Base-by-base conservation (phyloP, 1,140 invertebrate species). In the Bombus huntii region DNA sequence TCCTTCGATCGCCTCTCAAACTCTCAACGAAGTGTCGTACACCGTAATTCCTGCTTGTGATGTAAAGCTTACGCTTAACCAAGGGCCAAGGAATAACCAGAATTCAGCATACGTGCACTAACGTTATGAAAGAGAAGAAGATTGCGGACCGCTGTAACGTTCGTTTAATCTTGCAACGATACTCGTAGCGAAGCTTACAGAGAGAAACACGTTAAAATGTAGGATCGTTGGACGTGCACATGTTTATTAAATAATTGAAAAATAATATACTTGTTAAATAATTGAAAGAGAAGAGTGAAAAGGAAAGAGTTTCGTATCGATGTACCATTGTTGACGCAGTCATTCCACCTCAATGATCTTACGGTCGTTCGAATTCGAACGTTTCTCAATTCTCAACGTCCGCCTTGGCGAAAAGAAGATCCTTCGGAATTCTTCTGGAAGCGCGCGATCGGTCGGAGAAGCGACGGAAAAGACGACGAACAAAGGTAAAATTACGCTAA, bases 211-310 rank as follows among this genome's bases (percentile, higher is more conserved):
- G 22, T 31, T 18, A 37, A 68, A 12, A 28, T 18, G 15, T 39
- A 31, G 22, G 44, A 66, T 75, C 39, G 42, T 37, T 44, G 6
- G 34, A 53, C 44, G 25, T 28, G 77, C 34, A 8, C 37, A 22
- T 44, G 13, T 70, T 66, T 79, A 66, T 79, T 65, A 42, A 77
- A 77, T 42, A 77, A 66, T 28, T 34, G 31, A 34, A 44, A 42
- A 42, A 68, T 68, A 68, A 42, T 65, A 25, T 44, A 15, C 65
- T 77, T 62, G 28, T 77, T 62, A 62, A 62, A 77, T 39, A 77
- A 5, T 34, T 42, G 42, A 62, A 62, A 39, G 15, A 34, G n/a
- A 31, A n/a, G 37, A 15, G 31, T 13, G 10, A 57, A 57, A 22
- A 3, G 25, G 15, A 13, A 28, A 10, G 13, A 42, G 15, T 68